A percentile compares a stretch with the other conserved stretches of the same genome.
These are phyloP conservation scores for Limonius californicus DNA, from an alignment of 1,140 invertebrate genomes.

Conservation along the genomic window DNA sequence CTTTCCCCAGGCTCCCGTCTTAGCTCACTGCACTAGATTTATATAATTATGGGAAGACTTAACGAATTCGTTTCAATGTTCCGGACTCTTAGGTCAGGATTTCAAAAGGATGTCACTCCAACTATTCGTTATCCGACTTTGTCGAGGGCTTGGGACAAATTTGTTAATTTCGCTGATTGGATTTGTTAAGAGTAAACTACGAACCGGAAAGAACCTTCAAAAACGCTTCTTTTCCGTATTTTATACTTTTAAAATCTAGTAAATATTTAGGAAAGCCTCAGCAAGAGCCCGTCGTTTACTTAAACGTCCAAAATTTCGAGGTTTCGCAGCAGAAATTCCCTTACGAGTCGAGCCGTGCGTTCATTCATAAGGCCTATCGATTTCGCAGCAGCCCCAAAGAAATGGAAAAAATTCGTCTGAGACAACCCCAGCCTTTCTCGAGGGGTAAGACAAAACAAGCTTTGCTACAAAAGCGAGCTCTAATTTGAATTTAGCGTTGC, in stretches of 20 bases:
- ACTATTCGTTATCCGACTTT: too few species aligned
- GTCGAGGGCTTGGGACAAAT: too few species aligned
- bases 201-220: too few species aligned
- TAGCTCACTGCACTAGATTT: slow-evolving; percentile 27
- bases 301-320: too few species aligned
- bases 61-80: slow-evolving; percentile 10
- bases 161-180: too few species aligned
- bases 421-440: background rate
- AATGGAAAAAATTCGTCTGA: slow-evolving; percentile 1
- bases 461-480: background rate
- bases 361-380: slow-evolving; percentile 3
- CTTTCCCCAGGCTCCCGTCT: slow-evolving; percentile 22
- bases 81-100: background rate
- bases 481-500: background rate
- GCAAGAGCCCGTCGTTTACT: too few species aligned
- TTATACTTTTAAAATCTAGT: too few species aligned
- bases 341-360: background rate
- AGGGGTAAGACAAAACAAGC: background rate
- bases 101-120: background rate
- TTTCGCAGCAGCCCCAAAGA: background rate
- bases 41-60: slow-evolving; percentile 22
- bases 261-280: too few species aligned
- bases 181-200: too few species aligned
- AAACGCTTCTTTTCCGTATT: too few species aligned
- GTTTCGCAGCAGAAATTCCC: too few species aligned